Base-by-base conservation (phyloP, 2,797 vertebrate species). In the Sarcophilus harrisii region DNA sequence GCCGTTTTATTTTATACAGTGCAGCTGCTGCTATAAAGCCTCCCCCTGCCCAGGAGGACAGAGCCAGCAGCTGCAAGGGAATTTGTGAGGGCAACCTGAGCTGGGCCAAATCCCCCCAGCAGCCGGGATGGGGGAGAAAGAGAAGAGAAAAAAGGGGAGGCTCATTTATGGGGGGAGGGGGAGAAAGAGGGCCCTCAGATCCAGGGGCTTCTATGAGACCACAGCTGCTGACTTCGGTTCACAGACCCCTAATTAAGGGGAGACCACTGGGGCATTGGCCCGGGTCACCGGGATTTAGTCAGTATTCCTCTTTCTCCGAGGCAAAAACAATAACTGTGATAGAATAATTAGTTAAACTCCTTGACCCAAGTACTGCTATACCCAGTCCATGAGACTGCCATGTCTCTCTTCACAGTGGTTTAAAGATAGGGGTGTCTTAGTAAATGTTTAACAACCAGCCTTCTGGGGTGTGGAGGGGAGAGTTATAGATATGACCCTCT, bases 11-110 rank as follows among this genome's bases (percentile, higher is more conserved):
- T 97, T 97, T 96, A 94, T 94, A 93, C 95, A 92, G 54, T 49
- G 95, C 98, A 98, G 97, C 97, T 98, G 98, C 96, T 12, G 0
- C 92, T 28, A 16, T 95, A 95, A 97, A 96, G 90, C 93, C 54
- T 38, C 90, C 90, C 73, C 73, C 55, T 6, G 5, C 60, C 58
- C 24, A 38, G 81, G 62, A 9, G 14, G 0, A 18, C 57, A 81
- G 14, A 57, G 90, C 45, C 73, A 96, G 90, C 96, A 97, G 97
- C 98, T 97, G 98, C 21, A 0, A 30, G 93, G 94, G 49, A 59
- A 32, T 66, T 45, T 54, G 73, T 81, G 73, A 81, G 45, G 73
- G 73, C 73, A 81, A 1, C 49, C 29, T 30, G 81, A 57, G 29
- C 57, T 38, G n/a, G 58, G 52, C 27, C 29, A 13, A 10, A 5